Conservation (phyloP, 1,140 invertebrate species). For the Eufriesea mexicana region DNA sequence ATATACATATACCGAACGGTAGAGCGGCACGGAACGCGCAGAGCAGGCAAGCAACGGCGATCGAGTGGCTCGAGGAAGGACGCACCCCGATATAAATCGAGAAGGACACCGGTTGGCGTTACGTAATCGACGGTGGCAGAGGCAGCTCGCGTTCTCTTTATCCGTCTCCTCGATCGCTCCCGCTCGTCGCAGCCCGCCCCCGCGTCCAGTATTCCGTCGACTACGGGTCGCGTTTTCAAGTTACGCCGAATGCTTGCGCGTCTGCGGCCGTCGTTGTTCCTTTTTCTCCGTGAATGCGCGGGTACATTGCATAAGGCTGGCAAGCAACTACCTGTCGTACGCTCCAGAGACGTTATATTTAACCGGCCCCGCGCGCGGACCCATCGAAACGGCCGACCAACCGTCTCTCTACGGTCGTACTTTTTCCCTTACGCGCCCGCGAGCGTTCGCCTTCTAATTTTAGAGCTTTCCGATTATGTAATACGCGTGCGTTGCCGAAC, state of each 20-base stretch:
- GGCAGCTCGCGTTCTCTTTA: background rate
- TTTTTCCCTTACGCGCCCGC: conserved; percentile 3
- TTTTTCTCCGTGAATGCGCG: conserved; percentile 11
- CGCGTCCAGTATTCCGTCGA: too few species aligned
- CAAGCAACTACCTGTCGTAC: conserved; percentile 43
- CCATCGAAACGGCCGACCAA: background rate
- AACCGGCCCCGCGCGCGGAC: conserved; percentile 26
- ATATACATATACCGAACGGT: background rate
- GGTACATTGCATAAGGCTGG: conserved; percentile 28
- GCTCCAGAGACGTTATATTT: conserved; percentile 31
- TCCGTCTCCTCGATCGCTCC: background rate
- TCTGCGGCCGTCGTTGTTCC: background rate
- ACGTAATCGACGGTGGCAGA: conserved; percentile 26
- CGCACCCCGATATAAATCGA: conserved; percentile 37
- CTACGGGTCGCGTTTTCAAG: background rate
- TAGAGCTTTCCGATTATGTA: conserved; percentile 42
- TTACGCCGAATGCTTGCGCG: conserved; percentile 11
- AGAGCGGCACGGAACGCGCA: background rate
- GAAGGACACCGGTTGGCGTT: conserved; percentile 41
- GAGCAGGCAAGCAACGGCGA: background rate
- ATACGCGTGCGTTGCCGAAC: conserved; percentile 8
- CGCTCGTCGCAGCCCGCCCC: background rate
- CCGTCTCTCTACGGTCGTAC: background rate
- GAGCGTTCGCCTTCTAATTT: conserved; percentile 12
- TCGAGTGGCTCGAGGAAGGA: conserved; percentile 40